Evolutionary conservation across 2,113 vertebrate genomes (phyloP), one percentile per base, ranked within the genome.

Genomic region (Hippocampus mohnikei): DNA sequence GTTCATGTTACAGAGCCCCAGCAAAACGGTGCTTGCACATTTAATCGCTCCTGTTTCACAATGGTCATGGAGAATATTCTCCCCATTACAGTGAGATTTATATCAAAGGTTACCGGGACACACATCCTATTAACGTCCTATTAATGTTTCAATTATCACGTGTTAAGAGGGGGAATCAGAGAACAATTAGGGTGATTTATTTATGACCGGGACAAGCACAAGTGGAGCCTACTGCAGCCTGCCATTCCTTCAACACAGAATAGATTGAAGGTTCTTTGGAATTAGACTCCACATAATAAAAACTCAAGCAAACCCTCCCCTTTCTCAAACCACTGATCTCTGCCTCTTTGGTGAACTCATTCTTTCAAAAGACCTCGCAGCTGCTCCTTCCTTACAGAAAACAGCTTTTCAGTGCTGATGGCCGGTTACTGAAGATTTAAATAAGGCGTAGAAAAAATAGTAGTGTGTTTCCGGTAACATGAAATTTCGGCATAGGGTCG

Each of bases 51-150:
- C 42, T 75, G 74, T 87, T 85, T 86, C 79, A 81, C 75, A 71
- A 76, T 86, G 78, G 84, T 89, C 86, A 81, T 77, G 68, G 79
- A 77, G 74, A 87, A 84, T 82, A 78, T 82, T 80, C 73, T 69
- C 76, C 71, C 74, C 71, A 78, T 90, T 88, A 86, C 23, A 37
- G 66, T 21, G 2, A 88, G 82, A 92, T 91, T 91, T 90, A 92
- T 91, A 85, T 86, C 88, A 91, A 92, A 92, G 90, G 91, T 91
- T 89, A 91, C 79, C 67, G 44, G 86, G 91, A 91, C 88, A 85
- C 85, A 75, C 74, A 82, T 76, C 80, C 87, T 84, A 90, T 90
- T 91, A 90, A 82, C 61, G 78, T 78, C 85, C 85, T 85, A 91
- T 91, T 89, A 90, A 89, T 89, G 85, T 87, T 92, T 89, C 79